Conservation (phyloP, 2,113 vertebrate genomes). For the Panthera tigris region DNA sequence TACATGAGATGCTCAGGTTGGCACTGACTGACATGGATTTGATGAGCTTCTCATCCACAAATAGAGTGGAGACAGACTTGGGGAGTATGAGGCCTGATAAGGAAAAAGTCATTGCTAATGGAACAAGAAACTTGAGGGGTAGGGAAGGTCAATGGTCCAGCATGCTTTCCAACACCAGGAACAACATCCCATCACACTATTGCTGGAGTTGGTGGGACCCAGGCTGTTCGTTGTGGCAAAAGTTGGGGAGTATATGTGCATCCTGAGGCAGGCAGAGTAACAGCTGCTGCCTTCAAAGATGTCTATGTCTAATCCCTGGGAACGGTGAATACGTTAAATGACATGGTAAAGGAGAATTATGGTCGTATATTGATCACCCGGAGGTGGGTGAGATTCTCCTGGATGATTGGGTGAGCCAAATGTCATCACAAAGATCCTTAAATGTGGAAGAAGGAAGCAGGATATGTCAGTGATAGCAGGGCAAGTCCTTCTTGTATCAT, state of each 20-base stretch:
- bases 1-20: not conserved
- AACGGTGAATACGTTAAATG: not conserved
- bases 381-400: not conserved
- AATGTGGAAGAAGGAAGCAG: not conserved
- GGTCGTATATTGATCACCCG: not conserved
- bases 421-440: not conserved
- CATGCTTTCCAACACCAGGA: not conserved
- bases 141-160: not conserved
- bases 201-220: not conserved
- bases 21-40: not conserved
- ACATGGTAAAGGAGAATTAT: not conserved
- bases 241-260: not conserved
- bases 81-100: not conserved
- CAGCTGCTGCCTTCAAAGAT: not conserved
- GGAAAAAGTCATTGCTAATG: not conserved
- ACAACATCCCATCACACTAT: rapidly evolving
- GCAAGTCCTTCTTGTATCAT: not conserved
- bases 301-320: not conserved
- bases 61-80: not conserved
- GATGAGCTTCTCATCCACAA: not conserved
- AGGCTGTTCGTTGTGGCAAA: not conserved
- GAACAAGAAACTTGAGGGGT: not conserved
- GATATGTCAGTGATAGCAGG: not conserved
- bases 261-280: not conserved
- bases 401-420: not conserved